Evolutionary conservation across 2,797 vertebrate species (phyloP), one percentile per base, ranked within the genome.

Genomic region (Microctenopoma steveboyesi): DNA sequence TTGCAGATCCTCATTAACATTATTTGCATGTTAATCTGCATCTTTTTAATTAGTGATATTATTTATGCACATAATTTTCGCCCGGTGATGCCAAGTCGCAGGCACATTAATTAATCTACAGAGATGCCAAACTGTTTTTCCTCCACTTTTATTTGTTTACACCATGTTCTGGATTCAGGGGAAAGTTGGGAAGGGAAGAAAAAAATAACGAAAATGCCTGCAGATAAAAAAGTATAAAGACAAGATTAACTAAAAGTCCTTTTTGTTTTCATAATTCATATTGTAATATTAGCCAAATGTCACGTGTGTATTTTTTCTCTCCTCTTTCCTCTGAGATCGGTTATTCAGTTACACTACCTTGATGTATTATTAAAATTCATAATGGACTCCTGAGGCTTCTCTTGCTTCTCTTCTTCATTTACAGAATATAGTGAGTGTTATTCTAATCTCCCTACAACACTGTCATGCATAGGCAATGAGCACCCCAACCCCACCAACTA

Each of bases 11-110:
- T 99, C 98, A 98, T 99, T 99, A 98, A 96, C 98, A 99, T 98
- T 99, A 99, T 99, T 98, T 98, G 98, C 98, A 99, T 99, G 97
- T 98, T 99, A 99, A 99, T 99, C 98, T 99, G 97, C 97, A 99
- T 99, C 98, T 99, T 99, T 99, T 99, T 99, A 99, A 99, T 99
- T 99, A 99, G 97, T 97, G 97, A 98, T 98, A 98, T 99, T 99
- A 99, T 99, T 99, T 99, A 99, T 99, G 98, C 97, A 98, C 98
- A 99, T 99, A 98, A 98, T 98, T 98, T 98, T 95, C 92, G 90
- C 95, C 94, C 95, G 94, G 94, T 95, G 95, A 95, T 97, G 97
- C 97, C 97, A 98, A 96, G 96, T 96, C 95, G 95, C 95, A 97
- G 96, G 94, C 94, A 92, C 96, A 97, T 98, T 99, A 99, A 99